A percentile compares a stretch with the other conserved stretches of the same genome.
These are phyloP conservation scores for Cryptotis parvus DNA, from an alignment of 2,113 vertebrate species.

Conservation along the genomic window DNA sequence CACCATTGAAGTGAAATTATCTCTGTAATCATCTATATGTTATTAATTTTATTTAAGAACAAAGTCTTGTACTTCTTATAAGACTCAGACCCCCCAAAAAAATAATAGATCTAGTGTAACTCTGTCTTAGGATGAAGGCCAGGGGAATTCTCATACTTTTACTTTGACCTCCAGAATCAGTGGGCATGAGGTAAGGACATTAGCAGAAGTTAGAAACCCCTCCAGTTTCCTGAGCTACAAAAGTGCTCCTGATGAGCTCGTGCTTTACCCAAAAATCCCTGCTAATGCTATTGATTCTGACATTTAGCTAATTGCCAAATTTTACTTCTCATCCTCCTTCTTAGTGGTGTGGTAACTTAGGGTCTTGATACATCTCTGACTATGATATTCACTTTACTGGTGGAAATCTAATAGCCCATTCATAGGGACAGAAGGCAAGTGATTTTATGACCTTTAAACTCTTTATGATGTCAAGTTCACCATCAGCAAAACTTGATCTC, in stretches of 20 bases:
- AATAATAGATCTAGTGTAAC: not conserved
- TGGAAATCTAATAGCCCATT: not conserved
- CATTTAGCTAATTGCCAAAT: not conserved
- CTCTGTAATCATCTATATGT: not conserved
- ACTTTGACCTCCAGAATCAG: not conserved
- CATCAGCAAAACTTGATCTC: not conserved
- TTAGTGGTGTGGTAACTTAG: not conserved
- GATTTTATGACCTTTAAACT: not conserved
- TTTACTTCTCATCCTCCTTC: not conserved
- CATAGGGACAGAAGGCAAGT: not conserved
- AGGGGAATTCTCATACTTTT: not conserved
- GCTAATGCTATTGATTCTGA: not conserved
- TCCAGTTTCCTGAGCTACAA: not conserved
- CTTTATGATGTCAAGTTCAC: not conserved
- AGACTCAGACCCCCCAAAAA: not conserved
- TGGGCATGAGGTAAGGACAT: not conserved
- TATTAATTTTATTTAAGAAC: not conserved
- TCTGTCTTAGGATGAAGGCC: not conserved
- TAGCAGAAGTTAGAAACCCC: not conserved
- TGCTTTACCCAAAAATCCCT: slow-evolving; percentile 8
- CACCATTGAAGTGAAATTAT: not conserved
- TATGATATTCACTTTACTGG: not conserved
- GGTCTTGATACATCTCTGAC: not conserved
- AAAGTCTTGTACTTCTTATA: not conserved
- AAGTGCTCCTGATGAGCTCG: not conserved